These are phyloP conservation scores for chimpanzee (Pan troglodytes) DNA, from an alignment of 2,113 vertebrate genomes.

Conservation along the genomic window DNA sequence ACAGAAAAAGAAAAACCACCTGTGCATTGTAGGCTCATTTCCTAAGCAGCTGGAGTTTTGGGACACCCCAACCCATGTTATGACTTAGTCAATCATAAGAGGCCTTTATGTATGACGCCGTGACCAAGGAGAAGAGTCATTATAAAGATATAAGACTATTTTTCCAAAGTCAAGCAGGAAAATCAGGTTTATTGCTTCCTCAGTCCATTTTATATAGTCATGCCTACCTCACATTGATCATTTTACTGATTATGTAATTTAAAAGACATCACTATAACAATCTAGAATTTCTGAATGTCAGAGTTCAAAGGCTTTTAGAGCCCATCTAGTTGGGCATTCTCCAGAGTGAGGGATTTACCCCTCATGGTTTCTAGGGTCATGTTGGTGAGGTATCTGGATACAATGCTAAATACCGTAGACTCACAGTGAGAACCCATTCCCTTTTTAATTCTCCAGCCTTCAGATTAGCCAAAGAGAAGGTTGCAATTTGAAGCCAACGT, in stretches of 20 bases:
- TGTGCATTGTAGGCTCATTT: neutral
- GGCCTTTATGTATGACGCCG: neutral
- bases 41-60: neutral
- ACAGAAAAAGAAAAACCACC: constrained; percentile 11
- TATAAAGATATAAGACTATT: neutral
- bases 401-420: neutral
- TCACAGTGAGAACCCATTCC: neutral
- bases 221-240: neutral
- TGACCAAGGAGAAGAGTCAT: neutral
- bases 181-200: neutral
- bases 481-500: neutral
- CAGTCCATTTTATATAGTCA: neutral
- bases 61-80: neutral
- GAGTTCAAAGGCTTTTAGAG: neutral
- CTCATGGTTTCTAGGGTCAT: neutral
- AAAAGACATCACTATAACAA: neutral
- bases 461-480: neutral
- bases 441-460: constrained; percentile 1
- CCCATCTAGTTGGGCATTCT: neutral
- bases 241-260: neutral
- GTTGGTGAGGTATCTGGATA: neutral
- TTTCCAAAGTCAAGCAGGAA: neutral
- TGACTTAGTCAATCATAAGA: neutral
- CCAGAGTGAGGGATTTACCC: neutral
- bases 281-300: neutral